Conservation (phyloP, 2,888 invertebrate genomes). For the Papilio demoleus region DNA sequence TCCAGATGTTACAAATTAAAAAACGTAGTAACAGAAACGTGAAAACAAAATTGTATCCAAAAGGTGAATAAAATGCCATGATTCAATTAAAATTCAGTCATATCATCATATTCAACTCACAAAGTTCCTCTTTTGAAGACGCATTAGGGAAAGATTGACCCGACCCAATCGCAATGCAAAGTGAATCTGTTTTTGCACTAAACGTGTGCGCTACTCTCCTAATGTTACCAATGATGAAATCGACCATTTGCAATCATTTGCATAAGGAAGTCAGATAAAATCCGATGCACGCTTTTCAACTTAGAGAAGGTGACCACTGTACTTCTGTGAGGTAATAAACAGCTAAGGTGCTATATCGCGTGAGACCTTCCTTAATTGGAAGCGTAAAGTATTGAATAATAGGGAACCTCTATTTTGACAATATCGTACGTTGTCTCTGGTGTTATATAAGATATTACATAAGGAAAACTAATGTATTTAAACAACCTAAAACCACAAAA, state of each 20-base stretch:
- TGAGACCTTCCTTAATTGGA: slow-evolving; percentile 47
- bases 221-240: slow-evolving; percentile 53
- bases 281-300: slow-evolving; percentile 55
- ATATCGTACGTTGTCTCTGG: slow-evolving; percentile 6
- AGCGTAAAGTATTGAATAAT: slow-evolving; percentile 44
- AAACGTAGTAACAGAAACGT: not conserved
- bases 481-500: not conserved
- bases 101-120: not conserved
- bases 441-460: not conserved
- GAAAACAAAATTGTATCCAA: not conserved
- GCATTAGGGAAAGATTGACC: slow-evolving; percentile 10
- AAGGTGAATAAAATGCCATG: not conserved
- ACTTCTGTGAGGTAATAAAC: slow-evolving; percentile 47
- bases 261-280: slow-evolving; percentile 73
- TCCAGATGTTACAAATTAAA: not conserved
- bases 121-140: not conserved
- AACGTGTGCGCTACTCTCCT: slow-evolving; percentile 41
- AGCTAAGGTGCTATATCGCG: slow-evolving; percentile 45
- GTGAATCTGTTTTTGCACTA: slow-evolving; percentile 47
- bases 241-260: slow-evolving; percentile 72
- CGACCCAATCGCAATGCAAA: slow-evolving; percentile 39
- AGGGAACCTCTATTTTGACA: slow-evolving; percentile 16
- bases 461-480: not conserved
- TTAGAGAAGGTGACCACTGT: slow-evolving; percentile 57
- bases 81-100: not conserved